Percentiles rank a stretch among this genome's conserved stretches.
Evolutionary conservation across 2,113 vertebrate species (phyloP).

Genomic region (Chaetodon auriga): DNA sequence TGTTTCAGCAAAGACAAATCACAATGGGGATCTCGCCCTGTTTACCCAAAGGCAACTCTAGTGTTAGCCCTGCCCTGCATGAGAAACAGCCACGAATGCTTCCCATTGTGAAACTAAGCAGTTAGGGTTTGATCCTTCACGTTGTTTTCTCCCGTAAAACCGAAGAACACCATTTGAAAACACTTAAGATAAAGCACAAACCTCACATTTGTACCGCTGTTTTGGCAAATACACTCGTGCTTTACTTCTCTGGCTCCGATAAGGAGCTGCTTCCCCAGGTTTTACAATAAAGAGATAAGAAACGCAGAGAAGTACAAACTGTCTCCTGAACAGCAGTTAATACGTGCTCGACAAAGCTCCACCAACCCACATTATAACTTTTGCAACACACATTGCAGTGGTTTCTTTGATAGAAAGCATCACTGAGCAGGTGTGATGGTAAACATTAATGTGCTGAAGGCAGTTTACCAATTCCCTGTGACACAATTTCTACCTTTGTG

Average conservation of each 20-base stretch:
- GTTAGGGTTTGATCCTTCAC: not conserved
- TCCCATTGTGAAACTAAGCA: not conserved
- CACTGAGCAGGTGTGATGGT: not conserved
- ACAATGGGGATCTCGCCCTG: not conserved
- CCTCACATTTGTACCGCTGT: not conserved
- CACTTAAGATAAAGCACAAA: not conserved
- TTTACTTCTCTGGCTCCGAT: not conserved
- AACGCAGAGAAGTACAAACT: not conserved
- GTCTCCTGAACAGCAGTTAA: constrained; percentile 1
- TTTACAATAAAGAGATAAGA: not conserved
- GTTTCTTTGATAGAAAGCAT: constrained; percentile 1
- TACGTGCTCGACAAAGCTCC: not conserved
- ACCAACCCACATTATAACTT: not conserved
- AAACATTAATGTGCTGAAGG: not conserved
- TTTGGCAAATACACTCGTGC: not conserved
- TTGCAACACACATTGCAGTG: not conserved
- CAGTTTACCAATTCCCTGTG: not conserved
- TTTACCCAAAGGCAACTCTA: not conserved
- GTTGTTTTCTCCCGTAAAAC: not conserved
- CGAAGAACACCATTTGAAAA: not conserved
- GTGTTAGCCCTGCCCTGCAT: not conserved
- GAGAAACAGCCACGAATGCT: not conserved
- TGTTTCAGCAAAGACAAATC: not conserved
- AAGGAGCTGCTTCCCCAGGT: not conserved
- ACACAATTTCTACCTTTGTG: not conserved